Conservation (phyloP, 2,797 vertebrate genomes). For the Anomalospiza imberbis region DNA sequence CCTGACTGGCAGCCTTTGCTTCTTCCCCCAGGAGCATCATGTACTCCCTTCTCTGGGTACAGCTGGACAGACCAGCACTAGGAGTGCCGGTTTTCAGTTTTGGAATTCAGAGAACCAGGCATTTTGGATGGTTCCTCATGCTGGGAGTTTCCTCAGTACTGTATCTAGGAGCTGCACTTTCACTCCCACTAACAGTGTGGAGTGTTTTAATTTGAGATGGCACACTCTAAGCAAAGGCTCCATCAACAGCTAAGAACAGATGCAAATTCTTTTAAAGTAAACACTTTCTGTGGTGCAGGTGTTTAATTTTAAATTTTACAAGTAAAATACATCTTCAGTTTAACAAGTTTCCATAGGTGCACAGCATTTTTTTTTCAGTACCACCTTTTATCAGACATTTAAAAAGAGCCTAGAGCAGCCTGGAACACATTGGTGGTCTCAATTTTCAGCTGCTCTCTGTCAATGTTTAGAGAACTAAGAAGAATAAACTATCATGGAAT, state of each 20-base stretch:
- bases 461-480: not conserved
- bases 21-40: not conserved
- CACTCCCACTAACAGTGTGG: not conserved
- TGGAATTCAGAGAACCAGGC: too few relatives aligned
- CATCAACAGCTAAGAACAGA: not conserved
- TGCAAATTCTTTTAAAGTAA: not conserved
- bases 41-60: fast-evolving
- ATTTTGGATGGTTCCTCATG: not conserved
- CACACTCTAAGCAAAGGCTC: not conserved
- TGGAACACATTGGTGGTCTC: not conserved
- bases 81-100: not conserved
- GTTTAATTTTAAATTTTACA: not conserved
- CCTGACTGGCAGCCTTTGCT: not conserved
- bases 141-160: not conserved
- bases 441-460: not conserved
- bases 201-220: not conserved
- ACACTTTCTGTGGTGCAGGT: not conserved
- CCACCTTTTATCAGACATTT: not conserved
- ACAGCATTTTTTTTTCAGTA: not conserved
- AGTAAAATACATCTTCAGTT: not conserved
- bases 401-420: not conserved
- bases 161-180: not conserved
- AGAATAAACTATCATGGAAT: not conserved
- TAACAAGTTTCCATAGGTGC: not conserved
- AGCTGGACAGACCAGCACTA: not conserved